Evolutionary conservation across 2,888 invertebrate species (phyloP), one percentile per base, ranked within the genome.

Genomic region (Callinectes sapidus): DNA sequence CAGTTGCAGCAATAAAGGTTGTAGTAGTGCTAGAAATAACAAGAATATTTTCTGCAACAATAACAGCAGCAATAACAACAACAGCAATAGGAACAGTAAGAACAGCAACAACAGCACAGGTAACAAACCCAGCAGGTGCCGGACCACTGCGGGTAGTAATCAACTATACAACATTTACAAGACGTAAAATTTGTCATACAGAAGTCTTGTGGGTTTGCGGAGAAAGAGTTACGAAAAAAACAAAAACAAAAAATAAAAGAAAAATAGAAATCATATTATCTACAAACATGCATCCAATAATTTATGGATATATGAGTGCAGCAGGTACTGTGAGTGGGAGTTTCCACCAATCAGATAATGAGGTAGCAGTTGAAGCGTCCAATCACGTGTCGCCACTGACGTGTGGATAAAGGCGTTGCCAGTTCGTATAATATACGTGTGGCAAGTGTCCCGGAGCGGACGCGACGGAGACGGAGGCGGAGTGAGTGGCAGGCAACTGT

Each of bases 301-400:
- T 71, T 71, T 28, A 71, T 71, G 28, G 71, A n/a, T n/a, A 28
- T 71, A 10, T 71, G 71, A 71, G 71, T 71, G 71, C 28, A 71
- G 71, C n/a, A n/a, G 28, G n/a, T 28, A 71, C 28, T 71, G 71
- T 88, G n/a, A 61, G 61, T 35, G n/a, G 28, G 61, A 18, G 61
- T 88, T 88, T 88, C 54, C 88, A 55, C 88, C 88, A 88, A 88
- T 88, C 55, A 88, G 61, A 42, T 55, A 87, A 87, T 55, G 32
- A 28, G 88, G 55, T 55, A n/a, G 54, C 61, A 55, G 54, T 32
- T 39, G 28, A 55, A 10, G 54, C 88, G 42, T 55, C 88, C 88
- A 88, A 88, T 88, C 61, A 88, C 61, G 55, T 32, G 88, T 55
- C 88, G 55, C 54, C 55, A 55, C 32, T 55, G 55, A 88, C 88